Evolutionary conservation across 2,888 invertebrate species (phyloP), one percentile per base, ranked within the genome.

Genomic region (Bimastos eiseni): DNA sequence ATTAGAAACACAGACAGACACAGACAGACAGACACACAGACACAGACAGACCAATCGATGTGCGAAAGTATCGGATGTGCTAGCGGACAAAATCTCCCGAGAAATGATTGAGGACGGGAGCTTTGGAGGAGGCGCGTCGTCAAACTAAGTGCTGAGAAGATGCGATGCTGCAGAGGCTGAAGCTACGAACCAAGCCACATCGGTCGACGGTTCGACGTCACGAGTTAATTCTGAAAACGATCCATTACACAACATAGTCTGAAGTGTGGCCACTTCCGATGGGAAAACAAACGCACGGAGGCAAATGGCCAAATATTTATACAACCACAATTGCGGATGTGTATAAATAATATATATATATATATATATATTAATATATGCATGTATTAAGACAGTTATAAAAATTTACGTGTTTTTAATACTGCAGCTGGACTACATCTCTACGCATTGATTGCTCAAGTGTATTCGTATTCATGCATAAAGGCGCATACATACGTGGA

Each of bases 11-110:
- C n/a, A 70, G 19, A 70, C 70, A 70, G 30, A 70, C 30, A n/a
- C 49, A 49, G 49, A 49, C n/a, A 70, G 8, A n/a, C 1, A 70
- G 11, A n/a, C 30, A 17, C 70, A 70, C 4, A n/a, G 11, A n/a
- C 30, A 70, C 1, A 24, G 70, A n/a, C 70, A 70, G 30, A 70
- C 70, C 70, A 70, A 70, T 70, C 70, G 70, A 70, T 70, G 30
- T 70, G 70, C n/a, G 30, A 70, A 70, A 70, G 70, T 70, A 70
- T 70, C 70, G 70, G 70, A 70, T 70, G 70, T 70, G 70, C 70
- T 70, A n/a, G 70, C 30, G n/a, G 70, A 70, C 70, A 70, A 70
- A 70, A 70, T 70, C 70, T 30, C 70, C 70, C 1, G 5, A 70
- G 70, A 70, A n/a, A 70, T 70, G 70, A 70, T 70, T 70, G 70